These are phyloP conservation scores for Artibeus lituratus DNA, from an alignment of 2,797 vertebrate species.

Conservation along the genomic window DNA sequence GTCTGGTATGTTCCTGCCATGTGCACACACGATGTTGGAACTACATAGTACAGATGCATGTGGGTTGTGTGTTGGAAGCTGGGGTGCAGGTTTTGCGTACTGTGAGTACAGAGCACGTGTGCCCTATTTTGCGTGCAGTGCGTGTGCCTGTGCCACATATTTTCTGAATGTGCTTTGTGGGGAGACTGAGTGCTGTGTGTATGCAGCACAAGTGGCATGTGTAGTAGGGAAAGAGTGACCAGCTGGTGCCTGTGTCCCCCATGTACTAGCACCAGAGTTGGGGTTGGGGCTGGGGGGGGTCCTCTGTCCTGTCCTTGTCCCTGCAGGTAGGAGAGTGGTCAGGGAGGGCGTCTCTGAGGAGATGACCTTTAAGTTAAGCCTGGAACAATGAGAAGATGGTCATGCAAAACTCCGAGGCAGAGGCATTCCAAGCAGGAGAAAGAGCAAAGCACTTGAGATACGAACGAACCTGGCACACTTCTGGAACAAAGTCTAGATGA, in stretches of 20 bases:
- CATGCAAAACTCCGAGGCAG: neutral
- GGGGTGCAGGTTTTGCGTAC: neutral
- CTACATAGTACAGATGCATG: accelerated
- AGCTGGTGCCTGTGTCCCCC: neutral
- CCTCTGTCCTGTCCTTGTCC: neutral
- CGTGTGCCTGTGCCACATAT: neutral
- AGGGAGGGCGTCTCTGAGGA: slow-evolving; percentile 40
- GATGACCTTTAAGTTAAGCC: slow-evolving; percentile 39
- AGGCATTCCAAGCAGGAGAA: neutral
- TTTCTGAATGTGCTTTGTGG: neutral
- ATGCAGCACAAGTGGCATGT: neutral
- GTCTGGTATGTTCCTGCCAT: neutral
- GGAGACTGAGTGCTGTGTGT: neutral
- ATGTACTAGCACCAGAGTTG: neutral
- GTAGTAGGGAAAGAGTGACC: neutral
- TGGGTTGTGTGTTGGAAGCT: neutral
- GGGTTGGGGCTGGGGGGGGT: neutral
- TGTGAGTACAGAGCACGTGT: accelerated
- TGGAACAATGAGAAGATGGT: neutral
- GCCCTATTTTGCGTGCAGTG: neutral
- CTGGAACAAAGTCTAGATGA: neutral
- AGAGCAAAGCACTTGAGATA: neutral
- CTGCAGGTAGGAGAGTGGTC: neutral
- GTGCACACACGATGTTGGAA: too few species aligned
- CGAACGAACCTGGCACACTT: neutral